phyloP scores from a whole-genome alignment of 2,797 vertebrate genomes.

The Heliangelus exortis region DNA sequence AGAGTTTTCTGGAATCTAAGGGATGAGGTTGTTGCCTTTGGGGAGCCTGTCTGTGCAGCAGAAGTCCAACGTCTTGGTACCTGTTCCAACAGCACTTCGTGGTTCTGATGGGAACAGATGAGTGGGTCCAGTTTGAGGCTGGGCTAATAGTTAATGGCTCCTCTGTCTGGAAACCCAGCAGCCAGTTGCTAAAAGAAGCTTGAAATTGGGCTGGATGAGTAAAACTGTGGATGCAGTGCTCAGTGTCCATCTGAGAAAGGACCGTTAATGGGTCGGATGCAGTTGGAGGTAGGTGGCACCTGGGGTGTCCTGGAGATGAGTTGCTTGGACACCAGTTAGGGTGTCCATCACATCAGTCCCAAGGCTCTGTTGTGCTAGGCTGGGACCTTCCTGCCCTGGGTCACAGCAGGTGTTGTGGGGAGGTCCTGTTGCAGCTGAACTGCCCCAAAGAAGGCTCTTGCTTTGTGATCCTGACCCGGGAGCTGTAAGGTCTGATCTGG shows the following conservation, averaged over 20 bases:
- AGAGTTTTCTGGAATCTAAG: background rate
- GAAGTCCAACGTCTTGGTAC: constrained; percentile 42
- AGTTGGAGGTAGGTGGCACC: constrained; percentile 64
- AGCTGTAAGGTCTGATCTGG: background rate
- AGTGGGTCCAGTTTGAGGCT: constrained; percentile 54
- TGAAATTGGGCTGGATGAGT: constrained; percentile 57
- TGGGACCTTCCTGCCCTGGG: background rate
- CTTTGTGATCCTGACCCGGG: background rate
- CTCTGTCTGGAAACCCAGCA: constrained; percentile 65
- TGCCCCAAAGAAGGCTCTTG: background rate
- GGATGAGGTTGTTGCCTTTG: background rate
- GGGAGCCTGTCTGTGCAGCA: background rate
- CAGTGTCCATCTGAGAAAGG: constrained; percentile 56
- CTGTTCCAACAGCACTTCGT: constrained; percentile 65
- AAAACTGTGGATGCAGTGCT: constrained; percentile 51
- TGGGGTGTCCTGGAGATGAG: constrained; percentile 42
- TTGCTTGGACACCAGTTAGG: background rate
- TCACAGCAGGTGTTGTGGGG: background rate
- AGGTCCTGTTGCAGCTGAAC: background rate
- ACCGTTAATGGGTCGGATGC: constrained; percentile 13
- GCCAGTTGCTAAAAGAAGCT: constrained; percentile 53
- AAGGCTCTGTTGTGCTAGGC: background rate
- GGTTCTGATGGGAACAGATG: constrained; percentile 60
- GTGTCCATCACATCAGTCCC: background rate
- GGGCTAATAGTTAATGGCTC: constrained; percentile 60